phyloP scores from a whole-genome alignment of 1,140 invertebrate species.

The Glossosoma conforme region DNA sequence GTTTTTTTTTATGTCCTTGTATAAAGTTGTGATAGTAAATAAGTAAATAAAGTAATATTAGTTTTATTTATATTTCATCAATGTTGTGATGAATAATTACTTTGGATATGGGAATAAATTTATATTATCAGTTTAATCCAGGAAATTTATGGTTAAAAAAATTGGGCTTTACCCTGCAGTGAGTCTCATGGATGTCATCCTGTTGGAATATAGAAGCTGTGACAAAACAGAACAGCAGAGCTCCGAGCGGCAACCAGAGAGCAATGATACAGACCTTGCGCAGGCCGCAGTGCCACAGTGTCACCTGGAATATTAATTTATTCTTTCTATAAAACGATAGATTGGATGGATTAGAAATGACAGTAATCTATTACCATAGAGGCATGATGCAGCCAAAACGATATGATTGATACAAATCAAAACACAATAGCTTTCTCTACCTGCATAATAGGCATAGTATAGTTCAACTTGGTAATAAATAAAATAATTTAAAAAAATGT shows the following conservation, averaged over 20 bases:
- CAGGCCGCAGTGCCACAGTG: constrained; percentile 50
- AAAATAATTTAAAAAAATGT: no score
- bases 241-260: constrained; percentile 72
- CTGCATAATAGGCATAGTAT: not conserved
- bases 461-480: not conserved
- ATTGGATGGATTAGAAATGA: not conserved
- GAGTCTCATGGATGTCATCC: constrained; percentile 88
- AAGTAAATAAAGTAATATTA: no score
- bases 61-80: not conserved
- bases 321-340: not conserved
- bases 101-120: no score
- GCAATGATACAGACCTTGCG: constrained; percentile 73
- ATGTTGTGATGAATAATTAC: not conserved
- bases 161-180: constrained; percentile 87
- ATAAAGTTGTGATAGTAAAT: no score
- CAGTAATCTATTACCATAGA: not conserved
- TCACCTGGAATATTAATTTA: constrained; percentile 34
- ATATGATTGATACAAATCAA: not conserved
- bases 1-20: not conserved
- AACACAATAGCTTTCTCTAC: constrained; percentile 5
- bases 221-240: constrained; percentile 78
- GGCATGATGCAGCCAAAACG: not conserved
- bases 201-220: constrained; percentile 83
- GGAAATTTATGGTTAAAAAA: no score
- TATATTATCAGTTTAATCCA: no score